Evolutionary conservation across 2,797 vertebrate genomes (phyloP).

Genomic region (Pempheris klunzingeri): DNA sequence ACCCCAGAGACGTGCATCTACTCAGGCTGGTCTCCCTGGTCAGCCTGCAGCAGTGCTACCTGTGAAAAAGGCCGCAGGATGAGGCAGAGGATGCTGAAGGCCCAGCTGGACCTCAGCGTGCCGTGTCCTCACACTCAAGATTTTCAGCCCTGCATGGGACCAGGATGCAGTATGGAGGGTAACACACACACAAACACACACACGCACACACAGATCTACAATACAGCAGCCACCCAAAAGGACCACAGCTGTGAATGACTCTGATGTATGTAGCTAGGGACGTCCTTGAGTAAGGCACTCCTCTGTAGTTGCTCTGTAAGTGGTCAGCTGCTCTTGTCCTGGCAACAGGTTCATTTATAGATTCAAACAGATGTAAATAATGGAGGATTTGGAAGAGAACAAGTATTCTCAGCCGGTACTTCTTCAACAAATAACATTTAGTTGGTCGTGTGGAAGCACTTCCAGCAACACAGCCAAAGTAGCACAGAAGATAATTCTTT

Average conservation of each 20-base stretch:
- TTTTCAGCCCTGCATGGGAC: constrained; percentile 97
- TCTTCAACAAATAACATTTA: constrained; percentile 26
- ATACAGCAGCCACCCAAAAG: neutral
- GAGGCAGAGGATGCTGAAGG: constrained; percentile 98
- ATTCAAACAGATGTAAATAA: neutral
- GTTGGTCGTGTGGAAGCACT: constrained; percentile 13
- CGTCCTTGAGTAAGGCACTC: neutral
- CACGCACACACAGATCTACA: neutral
- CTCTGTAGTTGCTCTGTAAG: neutral
- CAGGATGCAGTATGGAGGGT: constrained; percentile 94
- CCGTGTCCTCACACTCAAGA: constrained; percentile 95
- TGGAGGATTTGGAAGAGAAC: constrained; percentile 14
- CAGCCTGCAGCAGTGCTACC: constrained; percentile 94
- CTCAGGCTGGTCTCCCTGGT: constrained; percentile 98
- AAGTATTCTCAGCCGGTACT: constrained; percentile 16
- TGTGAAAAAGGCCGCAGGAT: constrained; percentile 96
- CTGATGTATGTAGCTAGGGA: neutral
- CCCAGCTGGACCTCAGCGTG: constrained; percentile 93
- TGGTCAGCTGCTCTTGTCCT: neutral
- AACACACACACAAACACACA: constrained; percentile 46
- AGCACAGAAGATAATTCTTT: constrained; percentile 15
- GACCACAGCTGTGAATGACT: neutral
- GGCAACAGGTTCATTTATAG: neutral
- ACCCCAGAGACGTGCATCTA: constrained; percentile 98
- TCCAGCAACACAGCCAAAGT: constrained; percentile 14